A percentile compares a stretch with the other conserved stretches of the same genome.
phyloP scores from a whole-genome alignment of 2,113 vertebrate genomes.

The Amblyopsis rosae region DNA sequence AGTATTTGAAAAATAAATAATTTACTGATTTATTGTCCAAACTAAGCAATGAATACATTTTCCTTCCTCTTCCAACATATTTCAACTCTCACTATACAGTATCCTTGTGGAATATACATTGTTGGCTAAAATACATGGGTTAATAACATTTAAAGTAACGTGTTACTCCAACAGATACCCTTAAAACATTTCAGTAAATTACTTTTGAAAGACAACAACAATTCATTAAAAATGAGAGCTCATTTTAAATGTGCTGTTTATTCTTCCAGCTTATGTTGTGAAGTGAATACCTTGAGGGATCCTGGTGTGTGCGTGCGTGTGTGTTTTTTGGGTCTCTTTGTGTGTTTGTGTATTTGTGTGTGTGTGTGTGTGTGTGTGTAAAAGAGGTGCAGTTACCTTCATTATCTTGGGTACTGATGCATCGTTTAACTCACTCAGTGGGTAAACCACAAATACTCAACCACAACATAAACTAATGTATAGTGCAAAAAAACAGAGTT shows the following conservation, averaged over 20 bases:
- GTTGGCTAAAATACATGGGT: slow-evolving; percentile 30
- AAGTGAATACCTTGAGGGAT: slow-evolving; percentile 47
- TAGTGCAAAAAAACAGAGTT: neutral
- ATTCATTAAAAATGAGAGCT: slow-evolving; percentile 65
- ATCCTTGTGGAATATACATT: slow-evolving; percentile 15
- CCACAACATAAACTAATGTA: neutral
- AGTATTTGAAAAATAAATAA: neutral
- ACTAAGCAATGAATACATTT: slow-evolving; percentile 4
- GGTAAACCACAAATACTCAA: neutral
- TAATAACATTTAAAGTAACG: slow-evolving; percentile 51
- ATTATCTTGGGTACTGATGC: slow-evolving; percentile 47
- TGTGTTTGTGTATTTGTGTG: neutral
- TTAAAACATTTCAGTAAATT: slow-evolving; percentile 55
- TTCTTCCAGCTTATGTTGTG: slow-evolving; percentile 45
- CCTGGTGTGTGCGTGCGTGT: slow-evolving; percentile 5
- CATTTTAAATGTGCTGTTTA: slow-evolving; percentile 60
- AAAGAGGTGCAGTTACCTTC: neutral
- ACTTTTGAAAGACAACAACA: slow-evolving; percentile 60
- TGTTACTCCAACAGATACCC: slow-evolving; percentile 49
- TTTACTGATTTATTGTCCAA: too few species aligned
- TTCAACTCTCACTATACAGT: slow-evolving; percentile 16
- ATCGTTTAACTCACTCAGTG: slow-evolving; percentile 32
- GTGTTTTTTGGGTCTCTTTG: slow-evolving; percentile 5
- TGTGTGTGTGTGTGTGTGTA: neutral
- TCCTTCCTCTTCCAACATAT: slow-evolving; percentile 28